Percentiles rank a stretch among this genome's conserved stretches.
These are phyloP conservation scores for Patella depressa DNA, from an alignment of 2,888 invertebrate genomes.

Conservation along the genomic window DNA sequence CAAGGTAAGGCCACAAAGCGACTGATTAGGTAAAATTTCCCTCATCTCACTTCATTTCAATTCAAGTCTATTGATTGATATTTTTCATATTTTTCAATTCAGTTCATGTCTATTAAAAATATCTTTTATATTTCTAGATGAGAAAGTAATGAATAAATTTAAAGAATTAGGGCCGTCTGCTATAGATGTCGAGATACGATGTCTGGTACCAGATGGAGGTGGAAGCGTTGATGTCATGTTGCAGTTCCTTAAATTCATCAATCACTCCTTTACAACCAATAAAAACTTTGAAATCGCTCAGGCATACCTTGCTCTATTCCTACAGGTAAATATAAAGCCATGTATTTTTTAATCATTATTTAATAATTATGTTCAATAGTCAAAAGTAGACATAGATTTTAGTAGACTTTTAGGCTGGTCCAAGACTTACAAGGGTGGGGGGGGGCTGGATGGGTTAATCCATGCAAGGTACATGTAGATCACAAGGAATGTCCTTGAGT, in stretches of 20 bases:
- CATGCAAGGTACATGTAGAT: too few relatives aligned
- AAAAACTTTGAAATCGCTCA: slow-evolving; percentile 91
- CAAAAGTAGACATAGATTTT: not conserved
- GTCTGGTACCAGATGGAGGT: slow-evolving; percentile 81
- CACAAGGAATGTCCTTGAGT: too few relatives aligned
- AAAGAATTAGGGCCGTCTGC: slow-evolving; percentile 85
- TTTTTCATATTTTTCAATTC: too few relatives aligned
- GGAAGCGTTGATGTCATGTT: slow-evolving; percentile 81
- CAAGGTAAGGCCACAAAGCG: too few relatives aligned
- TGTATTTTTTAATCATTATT: too few relatives aligned
- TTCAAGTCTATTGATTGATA: too few relatives aligned
- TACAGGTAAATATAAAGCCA: slow-evolving; percentile 77
- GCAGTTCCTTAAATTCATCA: slow-evolving; percentile 84
- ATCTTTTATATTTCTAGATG: slow-evolving; percentile 55
- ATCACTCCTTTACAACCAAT: slow-evolving; percentile 81
- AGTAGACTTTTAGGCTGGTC: not conserved
- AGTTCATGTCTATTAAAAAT: not conserved
- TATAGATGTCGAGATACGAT: slow-evolving; percentile 89
- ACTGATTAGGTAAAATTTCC: too few relatives aligned
- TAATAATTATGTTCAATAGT: not conserved
- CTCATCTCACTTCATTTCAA: too few relatives aligned
- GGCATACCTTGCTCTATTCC: slow-evolving; percentile 88
- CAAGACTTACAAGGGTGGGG: not conserved
- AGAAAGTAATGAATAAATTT: slow-evolving; percentile 76
- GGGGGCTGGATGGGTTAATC: not conserved